phyloP scores from a whole-genome alignment of 2,113 vertebrate genomes.

The Cygnus atratus region DNA sequence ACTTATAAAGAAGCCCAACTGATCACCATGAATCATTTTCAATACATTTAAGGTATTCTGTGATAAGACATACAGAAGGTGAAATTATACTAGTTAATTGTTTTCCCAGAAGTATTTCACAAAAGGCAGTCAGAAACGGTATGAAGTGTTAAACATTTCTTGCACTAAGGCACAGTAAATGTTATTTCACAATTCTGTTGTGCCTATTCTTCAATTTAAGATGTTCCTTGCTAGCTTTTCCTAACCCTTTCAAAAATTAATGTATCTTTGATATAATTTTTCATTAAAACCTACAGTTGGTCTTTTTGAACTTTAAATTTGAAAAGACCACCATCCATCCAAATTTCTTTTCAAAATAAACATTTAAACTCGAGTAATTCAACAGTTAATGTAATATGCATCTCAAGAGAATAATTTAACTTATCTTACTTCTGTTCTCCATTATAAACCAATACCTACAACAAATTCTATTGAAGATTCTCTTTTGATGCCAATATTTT shows the following conservation, averaged over 20 bases:
- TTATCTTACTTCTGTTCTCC: not conserved
- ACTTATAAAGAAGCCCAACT: not conserved
- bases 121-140: not conserved
- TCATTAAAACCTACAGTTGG: rapidly evolving
- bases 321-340: not conserved
- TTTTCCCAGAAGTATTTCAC: not conserved
- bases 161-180: not conserved
- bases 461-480: not conserved
- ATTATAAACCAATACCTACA: not conserved
- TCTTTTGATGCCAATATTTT: not conserved
- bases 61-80: not conserved
- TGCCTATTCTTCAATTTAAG: not conserved
- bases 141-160: not conserved
- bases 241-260: not conserved
- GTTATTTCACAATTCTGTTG: not conserved
- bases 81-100: not conserved
- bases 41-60: not conserved
- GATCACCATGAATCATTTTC: not conserved
- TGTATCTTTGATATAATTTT: not conserved
- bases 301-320: not conserved
- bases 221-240: not conserved
- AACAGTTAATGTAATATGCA: not conserved
- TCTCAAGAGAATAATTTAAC: not conserved
- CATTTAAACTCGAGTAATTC: not conserved
- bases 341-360: not conserved